Percentiles rank a stretch among this genome's conserved stretches.
Conservation (phyloP, 2,888 invertebrate genomes). For the Iphiclides podalirius region DNA sequence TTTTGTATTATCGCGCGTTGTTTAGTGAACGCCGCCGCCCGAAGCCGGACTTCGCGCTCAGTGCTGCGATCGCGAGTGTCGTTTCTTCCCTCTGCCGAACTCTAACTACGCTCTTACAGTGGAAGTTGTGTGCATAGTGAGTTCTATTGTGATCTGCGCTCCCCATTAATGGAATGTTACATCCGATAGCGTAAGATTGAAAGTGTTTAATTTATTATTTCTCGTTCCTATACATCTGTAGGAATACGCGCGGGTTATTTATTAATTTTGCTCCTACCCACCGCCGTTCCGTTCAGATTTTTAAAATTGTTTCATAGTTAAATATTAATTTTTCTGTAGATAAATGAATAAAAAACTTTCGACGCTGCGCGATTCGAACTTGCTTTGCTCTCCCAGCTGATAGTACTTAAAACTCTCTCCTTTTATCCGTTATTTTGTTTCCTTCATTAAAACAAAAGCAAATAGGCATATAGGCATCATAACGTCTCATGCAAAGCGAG, state of each 20-base stretch:
- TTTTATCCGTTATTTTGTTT: no score
- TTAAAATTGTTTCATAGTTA: neutral
- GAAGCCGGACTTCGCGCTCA: conserved; percentile 63
- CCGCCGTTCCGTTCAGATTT: neutral
- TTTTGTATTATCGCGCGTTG: conserved; percentile 73
- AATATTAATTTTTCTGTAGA: no score
- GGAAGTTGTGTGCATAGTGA: conserved; percentile 71
- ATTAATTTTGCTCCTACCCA: conserved; percentile 8
- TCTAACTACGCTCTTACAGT: conserved; percentile 54
- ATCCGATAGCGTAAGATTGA: conserved; percentile 67
- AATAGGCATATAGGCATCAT: no score
- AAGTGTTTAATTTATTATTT: conserved; percentile 43
- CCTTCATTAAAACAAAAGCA: no score
- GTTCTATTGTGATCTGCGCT: conserved; percentile 60
- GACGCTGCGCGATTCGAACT: no score
- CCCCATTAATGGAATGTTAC: conserved; percentile 64
- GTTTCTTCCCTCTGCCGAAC: conserved; percentile 51
- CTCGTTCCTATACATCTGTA: conserved; percentile 7
- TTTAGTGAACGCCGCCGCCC: conserved; percentile 65
- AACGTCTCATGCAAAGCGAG: no score
- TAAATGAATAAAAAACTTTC: no score
- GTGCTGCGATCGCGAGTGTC: conserved; percentile 71
- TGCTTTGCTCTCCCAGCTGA: no score
- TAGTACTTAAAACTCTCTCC: no score
- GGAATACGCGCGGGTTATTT: no score